Evolutionary conservation across 2,888 invertebrate species (phyloP), one percentile per base, ranked within the genome.

Genomic region (Geotrupes spiniger): DNA sequence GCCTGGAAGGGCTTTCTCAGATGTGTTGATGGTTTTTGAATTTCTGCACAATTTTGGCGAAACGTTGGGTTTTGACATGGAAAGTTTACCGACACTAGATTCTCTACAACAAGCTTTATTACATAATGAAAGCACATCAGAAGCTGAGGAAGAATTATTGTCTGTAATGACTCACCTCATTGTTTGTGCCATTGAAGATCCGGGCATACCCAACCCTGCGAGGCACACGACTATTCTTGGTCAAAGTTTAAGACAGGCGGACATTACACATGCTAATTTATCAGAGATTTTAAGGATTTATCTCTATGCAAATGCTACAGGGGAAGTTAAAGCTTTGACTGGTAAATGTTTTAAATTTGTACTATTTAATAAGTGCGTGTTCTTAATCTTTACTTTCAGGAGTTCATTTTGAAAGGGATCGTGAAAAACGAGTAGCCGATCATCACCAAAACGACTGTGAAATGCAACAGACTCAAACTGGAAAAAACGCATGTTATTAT

Each of bases 1-100:
- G 42, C 80, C 89, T 1, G 94, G 93, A 0, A 85, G 89, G 66
- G 94, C 95, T 0, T 92, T 95, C 77, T 89, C 92, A 0, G 92
- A 97, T 72, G 78, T 90, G 33, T 77, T 98, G 14, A 96, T 97
- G 87, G 89, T 93, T n/a, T 89, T 90, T 66, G 97, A 98, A 76
- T 98, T 98, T 71, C 78, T 97, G 57, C 90, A 95, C 64, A 97
- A 95, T 75, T 98, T 98, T 68, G 93, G 92, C 41, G 92, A 92
- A 72, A 92, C 93, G 0, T 78, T 98, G 1, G 95, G 94, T 44
- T 93, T 97, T 65, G 92, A 93, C 63, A 85, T 89, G 83, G 92
- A 92, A 46, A 84, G 87, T 2, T 72, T 94, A 56, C 97, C 96
- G 1, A 87, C 89, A 0, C 72, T 98, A 59, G 89, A 89, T 70